Conservation (phyloP, 2,888 invertebrate species). For the Branchellion lobata region DNA sequence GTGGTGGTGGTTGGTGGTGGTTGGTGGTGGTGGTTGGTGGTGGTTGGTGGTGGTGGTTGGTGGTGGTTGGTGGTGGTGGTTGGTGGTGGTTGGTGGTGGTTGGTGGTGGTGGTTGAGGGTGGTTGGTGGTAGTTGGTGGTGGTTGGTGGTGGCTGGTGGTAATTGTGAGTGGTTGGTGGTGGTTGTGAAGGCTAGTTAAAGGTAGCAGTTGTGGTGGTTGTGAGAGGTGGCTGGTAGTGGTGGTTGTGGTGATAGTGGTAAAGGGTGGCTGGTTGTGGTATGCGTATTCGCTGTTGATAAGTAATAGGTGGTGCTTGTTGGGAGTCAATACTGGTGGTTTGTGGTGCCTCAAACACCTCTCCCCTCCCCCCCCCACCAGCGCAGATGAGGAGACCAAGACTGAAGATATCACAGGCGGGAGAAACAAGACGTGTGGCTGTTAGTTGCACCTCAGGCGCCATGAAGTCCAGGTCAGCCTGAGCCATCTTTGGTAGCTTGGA, state of each 20-base stretch:
- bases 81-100: not conserved
- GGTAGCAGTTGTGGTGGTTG: too few relatives aligned
- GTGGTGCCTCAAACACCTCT: not conserved
- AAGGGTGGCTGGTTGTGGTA: not conserved
- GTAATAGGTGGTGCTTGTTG: not conserved
- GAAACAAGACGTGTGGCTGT: constrained; percentile 64
- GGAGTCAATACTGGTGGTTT: not conserved
- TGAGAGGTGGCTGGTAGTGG: constrained; percentile 70
- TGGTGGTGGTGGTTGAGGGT: not conserved
- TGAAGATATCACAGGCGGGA: constrained; percentile 91
- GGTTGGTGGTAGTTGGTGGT: not conserved
- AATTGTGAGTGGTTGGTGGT: too few relatives aligned
- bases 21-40: too few relatives aligned
- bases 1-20: not conserved
- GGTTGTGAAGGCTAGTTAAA: too few relatives aligned
- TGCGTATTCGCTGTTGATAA: not conserved
- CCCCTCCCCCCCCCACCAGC: too few relatives aligned
- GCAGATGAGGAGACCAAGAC: constrained; percentile 89
- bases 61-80: constrained; percentile 74
- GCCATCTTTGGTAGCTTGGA: constrained; percentile 84
- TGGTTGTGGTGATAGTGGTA: constrained; percentile 68
- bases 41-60: constrained; percentile 59
- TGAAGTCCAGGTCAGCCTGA: constrained; percentile 89
- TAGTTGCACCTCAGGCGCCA: constrained; percentile 90
- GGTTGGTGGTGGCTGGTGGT: not conserved